Evolutionary conservation across 1,140 invertebrate genomes (phyloP), one percentile per base, ranked within the genome.

Genomic region (Drosophila parvula): DNA sequence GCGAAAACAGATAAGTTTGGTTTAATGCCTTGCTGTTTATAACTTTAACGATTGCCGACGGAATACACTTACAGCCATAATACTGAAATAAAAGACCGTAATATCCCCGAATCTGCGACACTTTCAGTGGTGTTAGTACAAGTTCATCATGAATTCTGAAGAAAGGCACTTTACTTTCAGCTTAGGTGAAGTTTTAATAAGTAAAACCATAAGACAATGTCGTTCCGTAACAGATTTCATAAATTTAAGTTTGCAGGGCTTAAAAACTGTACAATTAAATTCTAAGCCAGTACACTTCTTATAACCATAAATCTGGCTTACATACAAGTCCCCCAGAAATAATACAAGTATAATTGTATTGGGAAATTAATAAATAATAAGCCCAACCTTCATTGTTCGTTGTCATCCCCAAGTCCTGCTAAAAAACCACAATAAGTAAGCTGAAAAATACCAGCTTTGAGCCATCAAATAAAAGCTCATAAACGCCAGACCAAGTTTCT

Each of bases 11-110:
- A 53, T 55, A 55, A 55, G 22, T 55, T 38, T 12, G 2, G 51
- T 38, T 55, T 27, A 55, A 55, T 38, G 51, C 18, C 18, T 38
- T 18, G 18, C 9, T 22, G 47, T 50, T 27, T n/a, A 55, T n/a
- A 55, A 55, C 51, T 55, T 55, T 55, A 27, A 38, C 51, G 12
- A 55, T 55, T 55, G n/a, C 5, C 8, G 4, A 18, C n/a, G 8
- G 34, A 38, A 38, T 38, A 27, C 18, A 38, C 18, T 55, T 14
- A 8, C 2, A 8, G 18, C 18, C 14, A 55, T 53, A 18, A 22
- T 36, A 53, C 7, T 9, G 5, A 10, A 53, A 36, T 36, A 22
- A 36, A 12, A 12, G 28, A 32, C n/a, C 16, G 10, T 7, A 14
- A 50, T 5, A 16, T 9, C n/a, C 5, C 5, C 11, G 32, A 32